Base-by-base conservation (phyloP, 2,888 invertebrate genomes). In the Cheilosia soror region DNA sequence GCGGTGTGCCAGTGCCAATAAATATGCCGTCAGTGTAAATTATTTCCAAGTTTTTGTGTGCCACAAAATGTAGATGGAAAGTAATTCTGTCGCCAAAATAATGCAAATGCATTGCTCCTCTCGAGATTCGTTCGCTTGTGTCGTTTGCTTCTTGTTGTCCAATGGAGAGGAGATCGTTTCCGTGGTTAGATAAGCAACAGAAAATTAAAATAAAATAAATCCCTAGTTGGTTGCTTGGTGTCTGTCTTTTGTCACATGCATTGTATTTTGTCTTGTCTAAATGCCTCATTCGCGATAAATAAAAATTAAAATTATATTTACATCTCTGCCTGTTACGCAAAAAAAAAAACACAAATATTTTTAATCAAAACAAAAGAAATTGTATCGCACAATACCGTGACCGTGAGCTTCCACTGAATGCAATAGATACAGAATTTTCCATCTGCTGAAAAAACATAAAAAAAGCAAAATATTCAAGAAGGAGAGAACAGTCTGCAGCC, bases 171-270 rank as follows among this genome's bases (percentile, higher is more conserved):
- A 71, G 57, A 72, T 53, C 68, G 40, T 71, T 58, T 84, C 75
- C 69, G 69, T 71, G 60, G 80, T 85, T 85, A 85, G 80, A 85
- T 85, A 85, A 85, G 84, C 75, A 71, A 75, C 66, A 72, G 47
- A 47, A n/a, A 69, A 58, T 20, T 37, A 40, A 65, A 79, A 65
- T 57, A n/a, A 37, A 33, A 15, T 40, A 62, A 60, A 31, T 68
- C 55, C 55, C 49, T 27, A 20, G 62, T 66, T 57, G 55, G 37
- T 58, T n/a, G 25, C 29, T 15, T 37, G 53, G 51, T 68, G 51
- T 73, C 33, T 71, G 81, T 68, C 31, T 76, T 60, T 31, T 78
- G 51, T 40, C 20, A 20, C 42, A 60, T 78, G 42, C 25, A 25
- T 62, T 77, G 69, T 44, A 62, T 62, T 51, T 49, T 80, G 13